Evolutionary conservation across 1,140 invertebrate genomes (phyloP).

Genomic region (Campoletis sonorensis): DNA sequence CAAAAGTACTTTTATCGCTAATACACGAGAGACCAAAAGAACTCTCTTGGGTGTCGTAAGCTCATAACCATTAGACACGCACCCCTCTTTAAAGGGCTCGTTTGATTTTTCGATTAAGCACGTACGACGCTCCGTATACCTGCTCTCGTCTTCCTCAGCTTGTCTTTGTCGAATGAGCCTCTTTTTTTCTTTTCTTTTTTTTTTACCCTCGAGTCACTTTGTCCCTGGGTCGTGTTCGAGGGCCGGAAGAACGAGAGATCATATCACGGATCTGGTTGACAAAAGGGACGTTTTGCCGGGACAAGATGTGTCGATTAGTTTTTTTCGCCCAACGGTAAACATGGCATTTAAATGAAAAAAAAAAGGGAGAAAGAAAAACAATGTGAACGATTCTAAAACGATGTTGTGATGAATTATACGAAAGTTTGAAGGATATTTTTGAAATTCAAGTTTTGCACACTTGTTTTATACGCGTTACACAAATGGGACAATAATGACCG

Average conservation of each 20-base stretch:
- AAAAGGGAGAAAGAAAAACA: too few relatives aligned
- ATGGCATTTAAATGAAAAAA: background rate
- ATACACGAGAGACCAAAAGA: constrained; percentile 40
- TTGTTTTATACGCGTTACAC: background rate
- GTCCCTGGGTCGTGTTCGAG: background rate
- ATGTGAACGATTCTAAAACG: too few relatives aligned
- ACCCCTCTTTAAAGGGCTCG: background rate
- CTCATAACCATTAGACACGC: constrained; percentile 25
- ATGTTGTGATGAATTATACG: too few relatives aligned
- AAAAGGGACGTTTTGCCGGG: background rate
- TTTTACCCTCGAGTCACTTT: constrained; percentile 2
- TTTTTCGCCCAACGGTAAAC: background rate
- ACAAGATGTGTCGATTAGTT: background rate
- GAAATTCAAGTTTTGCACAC: too few relatives aligned
- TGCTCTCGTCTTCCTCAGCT: background rate
- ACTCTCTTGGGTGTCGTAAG: constrained; percentile 23
- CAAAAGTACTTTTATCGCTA: constrained; percentile 53
- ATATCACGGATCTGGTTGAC: background rate
- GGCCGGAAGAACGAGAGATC: background rate
- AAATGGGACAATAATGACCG: background rate
- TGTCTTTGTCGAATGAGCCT: background rate
- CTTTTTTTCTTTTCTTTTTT: too few relatives aligned
- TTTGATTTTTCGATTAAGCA: constrained; percentile 34
- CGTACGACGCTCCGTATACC: background rate
- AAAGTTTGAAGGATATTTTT: background rate